Evolutionary conservation across 2,113 vertebrate genomes (phyloP), one percentile per base, ranked within the genome.

Genomic region (Archilochus colubris): DNA sequence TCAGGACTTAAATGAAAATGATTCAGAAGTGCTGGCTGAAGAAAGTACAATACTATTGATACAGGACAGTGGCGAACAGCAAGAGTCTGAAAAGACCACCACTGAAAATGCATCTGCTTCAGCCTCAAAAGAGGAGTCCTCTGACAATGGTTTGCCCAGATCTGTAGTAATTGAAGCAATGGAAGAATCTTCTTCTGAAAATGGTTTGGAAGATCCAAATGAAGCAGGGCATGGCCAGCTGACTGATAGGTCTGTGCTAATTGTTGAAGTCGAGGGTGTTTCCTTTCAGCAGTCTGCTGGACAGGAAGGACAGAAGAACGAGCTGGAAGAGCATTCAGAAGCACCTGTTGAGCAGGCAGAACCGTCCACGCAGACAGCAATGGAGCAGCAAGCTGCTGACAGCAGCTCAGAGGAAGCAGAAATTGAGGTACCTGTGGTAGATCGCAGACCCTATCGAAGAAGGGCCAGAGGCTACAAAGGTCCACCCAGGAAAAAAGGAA

Each of bases 341-440:
- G 98, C 97, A 6, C 80, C 96, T 69, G 72, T 89, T 48, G 98
- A 98, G 77, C 97, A 88, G 31, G 33, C 38, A 12, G 92, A 97
- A 83, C 97, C 97, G 36, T 94, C 89, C 8, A 38, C 15, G 1
- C 96, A 96, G 15, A 83, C 97, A 28, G n/a, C 62, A 5, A 76
- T 61, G 6, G 98, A 98, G 81, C 96, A 97, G 81, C 96, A 97
- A 84, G 93, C 89, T 57, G 95, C 94, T 25, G 97, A 98, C 63
- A 98, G 98, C 94, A 98, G 98, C 94, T 98, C 98, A 23, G 98
- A 98, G 92, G 98, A 98, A 43, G 96, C 96, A 43, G 98, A 98
- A 91, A 94, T 98, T 50, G 98, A 98, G 77, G 96, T 97, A 20
- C 98, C 98, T 7, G 72, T 98, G 28, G 96, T 98, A 40, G 98